phyloP scores from a whole-genome alignment of 2,888 invertebrate species.

The Petrolisthes manimaculis region DNA sequence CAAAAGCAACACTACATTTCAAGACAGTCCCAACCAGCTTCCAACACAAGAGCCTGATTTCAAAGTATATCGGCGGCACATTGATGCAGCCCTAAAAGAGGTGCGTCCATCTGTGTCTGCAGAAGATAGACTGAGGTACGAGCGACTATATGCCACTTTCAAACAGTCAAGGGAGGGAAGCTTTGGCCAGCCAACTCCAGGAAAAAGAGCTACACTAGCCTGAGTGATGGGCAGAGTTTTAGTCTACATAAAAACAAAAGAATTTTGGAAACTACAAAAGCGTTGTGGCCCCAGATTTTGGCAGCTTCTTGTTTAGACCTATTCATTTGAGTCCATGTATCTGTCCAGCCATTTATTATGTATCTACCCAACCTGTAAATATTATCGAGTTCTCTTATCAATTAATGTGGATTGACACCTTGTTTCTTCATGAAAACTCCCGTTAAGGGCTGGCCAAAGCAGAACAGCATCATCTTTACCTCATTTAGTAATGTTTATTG shows the following conservation, averaged over 20 bases:
- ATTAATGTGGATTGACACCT: too few relatives aligned
- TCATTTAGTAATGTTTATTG: too few relatives aligned
- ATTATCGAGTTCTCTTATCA: too few relatives aligned
- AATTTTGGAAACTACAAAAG: neutral
- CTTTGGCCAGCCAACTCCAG: conserved; percentile 49
- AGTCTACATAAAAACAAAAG: neutral
- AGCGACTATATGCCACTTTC: conserved; percentile 76
- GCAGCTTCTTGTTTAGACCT: too few relatives aligned
- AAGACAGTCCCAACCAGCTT: neutral
- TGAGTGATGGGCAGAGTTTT: conserved; percentile 11
- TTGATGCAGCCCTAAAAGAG: conserved; percentile 77
- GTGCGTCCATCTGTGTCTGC: conserved; percentile 83
- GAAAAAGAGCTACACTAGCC: conserved; percentile 63
- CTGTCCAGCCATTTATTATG: too few relatives aligned
- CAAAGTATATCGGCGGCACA: conserved; percentile 72
- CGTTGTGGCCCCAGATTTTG: too few relatives aligned
- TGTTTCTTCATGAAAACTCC: too few relatives aligned
- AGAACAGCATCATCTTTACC: too few relatives aligned
- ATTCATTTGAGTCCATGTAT: neutral
- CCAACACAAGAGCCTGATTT: conserved; percentile 66
- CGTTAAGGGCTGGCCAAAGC: too few relatives aligned
- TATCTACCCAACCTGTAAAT: too few relatives aligned
- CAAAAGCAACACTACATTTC: too few relatives aligned
- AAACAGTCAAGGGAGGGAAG: conserved; percentile 31
- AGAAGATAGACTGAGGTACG: conserved; percentile 80